Percentiles rank a stretch among this genome's conserved stretches.
Conservation (phyloP, 2,888 invertebrate species). For the Keiferia lycopersicella region DNA sequence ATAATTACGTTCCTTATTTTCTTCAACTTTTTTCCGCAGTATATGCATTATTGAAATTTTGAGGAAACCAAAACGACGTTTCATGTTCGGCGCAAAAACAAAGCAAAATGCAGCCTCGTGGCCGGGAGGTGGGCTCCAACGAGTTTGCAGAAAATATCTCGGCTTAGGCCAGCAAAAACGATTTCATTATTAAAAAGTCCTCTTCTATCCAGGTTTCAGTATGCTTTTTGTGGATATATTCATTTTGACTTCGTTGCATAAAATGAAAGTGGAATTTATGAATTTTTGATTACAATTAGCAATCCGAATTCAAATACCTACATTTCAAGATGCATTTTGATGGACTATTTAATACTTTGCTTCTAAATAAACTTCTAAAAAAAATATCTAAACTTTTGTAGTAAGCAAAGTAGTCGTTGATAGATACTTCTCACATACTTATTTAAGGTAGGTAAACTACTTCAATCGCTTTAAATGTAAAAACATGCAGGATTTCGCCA, state of each 20-base stretch:
- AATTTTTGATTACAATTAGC: background rate
- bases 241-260: background rate
- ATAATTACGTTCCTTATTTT: too few relatives aligned
- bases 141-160: conserved; percentile 10
- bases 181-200: conserved; percentile 13
- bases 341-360: too few relatives aligned
- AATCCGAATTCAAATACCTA: background rate
- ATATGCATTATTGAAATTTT: background rate
- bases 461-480: conserved; percentile 3
- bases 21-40: background rate
- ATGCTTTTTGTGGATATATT: background rate
- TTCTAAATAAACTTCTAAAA: too few relatives aligned
- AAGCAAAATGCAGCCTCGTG: conserved; percentile 18
- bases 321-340: too few relatives aligned
- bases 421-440: too few relatives aligned
- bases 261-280: background rate
- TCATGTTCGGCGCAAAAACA: conserved; percentile 18
- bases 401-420: too few relatives aligned
- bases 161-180: conserved; percentile 7
- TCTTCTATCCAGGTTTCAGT: background rate
- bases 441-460: too few relatives aligned
- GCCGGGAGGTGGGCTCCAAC: conserved; percentile 1
- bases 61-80: conserved; percentile 17
- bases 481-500: conserved; percentile 6
- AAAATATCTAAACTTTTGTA: too few relatives aligned